These are phyloP conservation scores for Alouatta palliata DNA, from an alignment of 2,113 vertebrate species.

Conservation along the genomic window DNA sequence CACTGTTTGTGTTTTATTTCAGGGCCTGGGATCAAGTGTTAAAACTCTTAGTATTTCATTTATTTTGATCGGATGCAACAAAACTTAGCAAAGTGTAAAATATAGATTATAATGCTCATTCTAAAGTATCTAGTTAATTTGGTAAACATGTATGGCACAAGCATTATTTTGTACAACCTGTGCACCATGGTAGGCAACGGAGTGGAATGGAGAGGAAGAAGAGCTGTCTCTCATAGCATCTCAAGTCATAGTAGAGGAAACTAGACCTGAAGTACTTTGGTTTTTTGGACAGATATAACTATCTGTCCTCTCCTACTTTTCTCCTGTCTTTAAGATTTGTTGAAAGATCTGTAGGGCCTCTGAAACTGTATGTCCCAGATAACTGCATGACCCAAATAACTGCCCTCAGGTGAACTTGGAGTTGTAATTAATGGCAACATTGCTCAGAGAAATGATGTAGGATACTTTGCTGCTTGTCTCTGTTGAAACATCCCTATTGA, in stretches of 20 bases:
- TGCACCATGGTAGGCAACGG: neutral
- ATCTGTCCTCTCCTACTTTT: neutral
- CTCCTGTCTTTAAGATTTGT: neutral
- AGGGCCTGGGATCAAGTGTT: constrained; percentile 10
- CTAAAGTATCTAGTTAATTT: neutral
- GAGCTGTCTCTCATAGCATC: neutral
- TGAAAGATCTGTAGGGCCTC: neutral
- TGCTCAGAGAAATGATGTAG: neutral
- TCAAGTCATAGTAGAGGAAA: neutral
- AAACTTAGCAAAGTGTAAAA: neutral
- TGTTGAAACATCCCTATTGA: neutral
- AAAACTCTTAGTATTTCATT: constrained; percentile 29
- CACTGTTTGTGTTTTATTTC: constrained; percentile 43
- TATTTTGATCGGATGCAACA: neutral
- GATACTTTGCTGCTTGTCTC: neutral
- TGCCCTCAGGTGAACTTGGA: neutral
- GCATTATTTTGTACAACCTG: neutral
- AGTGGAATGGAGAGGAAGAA: neutral
- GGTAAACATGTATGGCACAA: neutral
- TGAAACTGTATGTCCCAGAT: neutral
- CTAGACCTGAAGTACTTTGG: neutral
- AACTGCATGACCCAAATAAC: neutral
- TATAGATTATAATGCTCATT: neutral
- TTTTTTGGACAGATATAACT: neutral
- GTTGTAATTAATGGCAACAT: constrained; percentile 25